Evolutionary conservation across 2,113 vertebrate species (phyloP).

Genomic region (Pseudopipra pipra): DNA sequence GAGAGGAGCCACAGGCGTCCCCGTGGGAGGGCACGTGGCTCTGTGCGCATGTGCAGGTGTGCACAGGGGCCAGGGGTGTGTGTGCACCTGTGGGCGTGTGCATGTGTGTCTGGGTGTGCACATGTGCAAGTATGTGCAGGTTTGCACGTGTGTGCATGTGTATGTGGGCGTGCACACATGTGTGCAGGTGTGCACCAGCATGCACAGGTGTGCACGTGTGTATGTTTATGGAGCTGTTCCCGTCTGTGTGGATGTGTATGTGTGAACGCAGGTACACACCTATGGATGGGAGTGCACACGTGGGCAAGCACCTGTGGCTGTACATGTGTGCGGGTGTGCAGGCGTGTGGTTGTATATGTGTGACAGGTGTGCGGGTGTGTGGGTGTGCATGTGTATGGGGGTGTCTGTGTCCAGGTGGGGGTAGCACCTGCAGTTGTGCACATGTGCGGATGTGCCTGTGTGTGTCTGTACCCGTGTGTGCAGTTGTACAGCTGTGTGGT

Average conservation of each 20-base stretch:
- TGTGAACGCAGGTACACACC: background rate
- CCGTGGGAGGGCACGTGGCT: fast-evolving
- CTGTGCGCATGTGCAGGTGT: background rate
- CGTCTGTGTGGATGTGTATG: fast-evolving
- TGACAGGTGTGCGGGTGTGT: background rate
- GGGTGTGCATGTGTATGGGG: fast-evolving
- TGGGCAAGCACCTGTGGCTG: background rate
- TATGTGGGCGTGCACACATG: background rate
- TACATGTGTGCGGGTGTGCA: too few relatives aligned
- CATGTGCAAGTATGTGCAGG: too few relatives aligned
- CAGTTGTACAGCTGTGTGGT: background rate
- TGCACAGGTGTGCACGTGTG: fast-evolving
- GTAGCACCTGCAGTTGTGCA: background rate
- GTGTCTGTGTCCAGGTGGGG: fast-evolving
- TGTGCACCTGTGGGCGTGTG: background rate
- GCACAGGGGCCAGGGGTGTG: background rate
- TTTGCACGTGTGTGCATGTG: fast-evolving
- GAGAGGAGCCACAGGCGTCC: fast-evolving
- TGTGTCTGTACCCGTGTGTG: background rate
- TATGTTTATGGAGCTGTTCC: background rate
- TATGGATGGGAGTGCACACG: fast-evolving
- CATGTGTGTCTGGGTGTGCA: background rate
- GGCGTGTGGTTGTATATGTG: background rate
- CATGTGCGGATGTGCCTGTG: fast-evolving
- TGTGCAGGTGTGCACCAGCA: too few relatives aligned